Conservation (phyloP, 2,113 vertebrate genomes). For the Perca schrenkii region DNA sequence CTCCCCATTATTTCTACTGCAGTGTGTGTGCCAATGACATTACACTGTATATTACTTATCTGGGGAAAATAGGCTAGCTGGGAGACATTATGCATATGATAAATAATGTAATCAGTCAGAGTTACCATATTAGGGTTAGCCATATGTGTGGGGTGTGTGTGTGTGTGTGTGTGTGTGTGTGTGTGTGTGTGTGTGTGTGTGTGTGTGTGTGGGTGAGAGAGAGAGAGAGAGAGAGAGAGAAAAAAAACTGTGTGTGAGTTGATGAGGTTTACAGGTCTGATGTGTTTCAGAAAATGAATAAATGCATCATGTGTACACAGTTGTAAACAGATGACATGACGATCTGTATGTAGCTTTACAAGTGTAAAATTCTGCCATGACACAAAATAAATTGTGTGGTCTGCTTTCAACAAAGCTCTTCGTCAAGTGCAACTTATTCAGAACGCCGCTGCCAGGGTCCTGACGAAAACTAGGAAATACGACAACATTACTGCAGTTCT, state of each 20-base stretch:
- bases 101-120: conserved; percentile 81
- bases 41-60: conserved; percentile 81
- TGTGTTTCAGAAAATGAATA: conserved; percentile 71
- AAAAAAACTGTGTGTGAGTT: not conserved
- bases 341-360: not conserved
- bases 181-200: conserved; percentile 27
- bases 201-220: not conserved
- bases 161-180: conserved; percentile 27
- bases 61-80: conserved; percentile 77
- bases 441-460: not conserved
- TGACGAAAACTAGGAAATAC: not conserved
- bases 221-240: not conserved
- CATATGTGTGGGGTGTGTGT: conserved; percentile 37
- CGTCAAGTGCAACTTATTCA: not conserved
- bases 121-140: conserved; percentile 75
- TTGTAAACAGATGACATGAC: conserved; percentile 40
- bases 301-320: conserved; percentile 56
- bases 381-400: no score
- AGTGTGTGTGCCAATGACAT: conserved; percentile 68
- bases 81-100: conserved; percentile 79
- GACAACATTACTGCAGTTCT: not conserved
- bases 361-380: not conserved
- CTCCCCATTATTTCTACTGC: conserved; percentile 76
- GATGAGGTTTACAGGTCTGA: conserved; percentile 66
- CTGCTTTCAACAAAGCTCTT: not conserved